Base-by-base conservation (phyloP, 2,113 vertebrate species). In the Anthoscopus minutus region DNA sequence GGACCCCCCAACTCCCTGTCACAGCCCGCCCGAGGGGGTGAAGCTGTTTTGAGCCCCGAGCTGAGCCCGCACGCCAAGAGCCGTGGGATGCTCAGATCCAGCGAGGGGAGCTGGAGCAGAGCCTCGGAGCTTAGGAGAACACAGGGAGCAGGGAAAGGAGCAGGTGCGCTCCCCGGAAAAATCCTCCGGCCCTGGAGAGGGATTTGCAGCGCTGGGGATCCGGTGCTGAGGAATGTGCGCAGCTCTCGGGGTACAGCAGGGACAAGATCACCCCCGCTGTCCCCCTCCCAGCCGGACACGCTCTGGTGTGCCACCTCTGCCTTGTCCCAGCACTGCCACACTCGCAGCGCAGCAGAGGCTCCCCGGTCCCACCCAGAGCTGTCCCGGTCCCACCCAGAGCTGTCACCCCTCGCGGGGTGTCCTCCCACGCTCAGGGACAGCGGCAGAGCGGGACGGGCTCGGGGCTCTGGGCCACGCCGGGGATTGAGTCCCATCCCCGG, bases 11-110 rank as follows among this genome's bases (percentile, higher is more conserved):
- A 0, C 1, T 33, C 69, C 2, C 13, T 25, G 51, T 20, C 51
- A 14, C 60, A 40, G n/a, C 62, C 30, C 30, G 25, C 5, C 11
- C 35, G 2, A 22, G 38, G 37, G 37, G 11, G 3, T n/a, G 48
- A 53, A n/a, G 45, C 38, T 19, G 35, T 4, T 19, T 30, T 8
- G 16, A 4, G 65, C 51, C 60, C 42, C 1, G 2, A 51, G 57
- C 62, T 9, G 62, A 50, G 14, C 64, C 23, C 4, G 1, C 5
- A 0, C 0, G 1, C 28, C 12, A 17, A 13, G 67, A 76, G 33
- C 62, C 45, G 3, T 1, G 6, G 33, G 80, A 10, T 40, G 48
- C 48, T 65, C 73, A 2, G 15, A 61, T 13, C 15, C 50, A 7
- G 50, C 5, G 2, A 20, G 92, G 60, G 20, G 11, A 51, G 65